Evolutionary conservation across 1,140 invertebrate species (phyloP), one percentile per base, ranked within the genome.

Genomic region (Rhagoletis pomonella): DNA sequence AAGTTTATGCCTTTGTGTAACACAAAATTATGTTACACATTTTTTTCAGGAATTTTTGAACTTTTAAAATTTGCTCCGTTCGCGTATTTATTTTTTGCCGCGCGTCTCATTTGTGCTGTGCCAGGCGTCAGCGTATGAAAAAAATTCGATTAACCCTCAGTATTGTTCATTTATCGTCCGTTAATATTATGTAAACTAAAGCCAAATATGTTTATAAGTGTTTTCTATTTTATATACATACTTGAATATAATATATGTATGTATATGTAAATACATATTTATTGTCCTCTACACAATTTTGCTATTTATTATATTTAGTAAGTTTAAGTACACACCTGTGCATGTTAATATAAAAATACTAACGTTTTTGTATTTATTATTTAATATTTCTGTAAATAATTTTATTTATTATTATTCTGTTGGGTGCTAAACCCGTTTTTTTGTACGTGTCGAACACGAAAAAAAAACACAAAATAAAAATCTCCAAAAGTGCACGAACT

Each of bases 201-300:
- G 73, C 73, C 73, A 81, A 81, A 81, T 55, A 81, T 81, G 73
- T 81, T 81, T 81, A 55, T 81, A 81, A 55, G 73, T 81, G 73
- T 55, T 81, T 81, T 81, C 19, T 81, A 81, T 81, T 81, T 81
- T 81, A 73, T 73, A 73, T 73, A 73, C 67, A 73, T 42, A 44
- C 67, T 12, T 59, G 12, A 6, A 59, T 12, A 59, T 59, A 59
- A 12, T 59, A 59, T 59, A 59, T 64, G 4, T n/a, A 64, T n/a
- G 4, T n/a, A 64, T n/a, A 50, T 50, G 6, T 47, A 39, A 39
- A 69, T 44, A 69, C 17, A 81, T 81, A 50, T 81, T 81, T 81
- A 73, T 81, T 81, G 47, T 58, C 73, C 19, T 55, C 44, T 81
- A 55, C 50, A 81, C 73, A 81, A 55, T 55, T 81, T 55, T 55